phyloP scores from a whole-genome alignment of 2,113 vertebrate genomes.

The Zosterops borbonicus region DNA sequence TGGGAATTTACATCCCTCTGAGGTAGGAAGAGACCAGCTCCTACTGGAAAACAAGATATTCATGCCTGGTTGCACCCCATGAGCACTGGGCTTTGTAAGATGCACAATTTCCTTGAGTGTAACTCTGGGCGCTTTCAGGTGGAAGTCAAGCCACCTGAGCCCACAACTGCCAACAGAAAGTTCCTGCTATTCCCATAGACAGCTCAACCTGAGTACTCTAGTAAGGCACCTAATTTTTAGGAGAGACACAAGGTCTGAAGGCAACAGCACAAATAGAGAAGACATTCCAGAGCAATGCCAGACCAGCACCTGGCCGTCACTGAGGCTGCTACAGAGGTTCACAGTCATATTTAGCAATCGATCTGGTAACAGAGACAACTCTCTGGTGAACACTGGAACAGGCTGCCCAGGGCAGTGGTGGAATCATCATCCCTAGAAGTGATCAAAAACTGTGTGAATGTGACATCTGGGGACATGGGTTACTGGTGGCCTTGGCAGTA shows the following conservation, averaged over 20 bases:
- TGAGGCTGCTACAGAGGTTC: neutral
- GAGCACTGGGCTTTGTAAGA: neutral
- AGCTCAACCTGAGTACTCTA: neutral
- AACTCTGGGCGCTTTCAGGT: neutral
- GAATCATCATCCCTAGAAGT: neutral
- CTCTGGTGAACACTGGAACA: neutral
- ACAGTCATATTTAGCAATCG: neutral
- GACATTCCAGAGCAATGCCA: neutral
- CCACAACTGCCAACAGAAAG: neutral
- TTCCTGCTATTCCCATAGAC: neutral
- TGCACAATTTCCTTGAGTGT: accelerated
- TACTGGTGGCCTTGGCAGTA: neutral
- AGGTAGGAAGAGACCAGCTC: neutral
- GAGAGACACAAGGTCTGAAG: neutral
- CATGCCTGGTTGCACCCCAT: neutral
- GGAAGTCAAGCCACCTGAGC: neutral
- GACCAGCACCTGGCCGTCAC: neutral
- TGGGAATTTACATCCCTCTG: neutral
- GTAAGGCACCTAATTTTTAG: neutral
- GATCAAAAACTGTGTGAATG: neutral
- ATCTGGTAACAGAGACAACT: neutral
- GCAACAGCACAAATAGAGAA: neutral
- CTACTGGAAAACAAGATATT: neutral
- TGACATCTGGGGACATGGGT: neutral
- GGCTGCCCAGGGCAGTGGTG: neutral